Conservation (phyloP, 2,888 invertebrate genomes). For the Cheilosia urbana region DNA sequence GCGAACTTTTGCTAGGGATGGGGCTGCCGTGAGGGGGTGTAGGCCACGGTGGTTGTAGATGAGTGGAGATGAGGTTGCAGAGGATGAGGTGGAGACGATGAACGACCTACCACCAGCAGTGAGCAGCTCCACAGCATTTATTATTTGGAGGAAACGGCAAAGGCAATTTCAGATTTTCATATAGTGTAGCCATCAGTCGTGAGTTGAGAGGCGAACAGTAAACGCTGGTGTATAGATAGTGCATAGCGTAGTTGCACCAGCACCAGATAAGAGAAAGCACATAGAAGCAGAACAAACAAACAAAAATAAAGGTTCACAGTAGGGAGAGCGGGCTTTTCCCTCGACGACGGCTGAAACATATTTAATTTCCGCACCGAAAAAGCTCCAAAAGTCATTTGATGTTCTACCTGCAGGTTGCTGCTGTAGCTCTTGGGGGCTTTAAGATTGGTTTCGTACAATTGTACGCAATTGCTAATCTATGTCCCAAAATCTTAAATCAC, state of each 20-base stretch:
- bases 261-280: background rate
- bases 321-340: too few relatives aligned
- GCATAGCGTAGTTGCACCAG: conserved; percentile 23
- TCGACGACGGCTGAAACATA: too few relatives aligned
- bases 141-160: conserved; percentile 68
- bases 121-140: conserved; percentile 61
- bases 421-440: too few relatives aligned
- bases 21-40: conserved; percentile 45
- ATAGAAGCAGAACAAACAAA: background rate
- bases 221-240: conserved; percentile 14
- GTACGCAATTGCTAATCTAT: too few relatives aligned
- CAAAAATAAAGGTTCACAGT: background rate
- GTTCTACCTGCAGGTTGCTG: too few relatives aligned
- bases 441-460: too few relatives aligned
- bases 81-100: conserved; percentile 64
- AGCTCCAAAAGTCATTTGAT: too few relatives aligned
- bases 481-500: too few relatives aligned
- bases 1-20: background rate
- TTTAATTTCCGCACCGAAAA: too few relatives aligned
- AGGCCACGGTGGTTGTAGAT: conserved; percentile 34
- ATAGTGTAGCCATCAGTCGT: conserved; percentile 38
- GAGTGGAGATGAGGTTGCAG: conserved; percentile 25
- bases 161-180: conserved; percentile 69
- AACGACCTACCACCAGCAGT: conserved; percentile 70
- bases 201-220: conserved; percentile 3